Conservation (phyloP, 2,113 vertebrate species). For the Chrysemys picta region DNA sequence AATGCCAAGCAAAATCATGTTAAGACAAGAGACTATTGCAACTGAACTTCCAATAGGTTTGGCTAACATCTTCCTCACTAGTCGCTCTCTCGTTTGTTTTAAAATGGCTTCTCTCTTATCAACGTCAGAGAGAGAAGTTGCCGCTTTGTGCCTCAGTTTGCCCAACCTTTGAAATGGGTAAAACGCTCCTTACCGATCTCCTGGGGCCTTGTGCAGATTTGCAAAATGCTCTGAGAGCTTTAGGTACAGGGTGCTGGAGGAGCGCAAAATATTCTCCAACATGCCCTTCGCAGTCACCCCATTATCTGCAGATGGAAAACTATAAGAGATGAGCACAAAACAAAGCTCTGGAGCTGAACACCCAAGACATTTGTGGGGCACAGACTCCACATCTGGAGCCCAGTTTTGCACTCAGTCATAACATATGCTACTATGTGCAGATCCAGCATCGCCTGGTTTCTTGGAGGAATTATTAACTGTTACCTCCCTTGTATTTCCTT, state of each 20-base stretch:
- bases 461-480: background rate
- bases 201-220: background rate
- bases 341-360: no score
- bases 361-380: background rate
- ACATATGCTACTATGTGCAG: background rate
- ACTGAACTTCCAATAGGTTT: background rate
- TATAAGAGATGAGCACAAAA: background rate
- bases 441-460: background rate
- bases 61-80: background rate
- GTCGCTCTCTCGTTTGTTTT: background rate
- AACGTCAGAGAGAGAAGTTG: background rate
- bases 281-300: background rate
- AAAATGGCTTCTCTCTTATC: background rate
- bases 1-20: background rate
- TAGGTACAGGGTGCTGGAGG: background rate
- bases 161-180: background rate
- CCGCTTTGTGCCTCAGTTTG: background rate
- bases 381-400: background rate
- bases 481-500: background rate
- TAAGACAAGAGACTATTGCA: background rate
- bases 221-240: background rate
- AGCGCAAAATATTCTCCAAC: background rate
- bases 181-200: background rate
- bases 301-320: background rate
- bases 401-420: background rate